Evolutionary conservation across 2,113 vertebrate species (phyloP), one percentile per base, ranked within the genome.

Genomic region (Syngnathus typhle): DNA sequence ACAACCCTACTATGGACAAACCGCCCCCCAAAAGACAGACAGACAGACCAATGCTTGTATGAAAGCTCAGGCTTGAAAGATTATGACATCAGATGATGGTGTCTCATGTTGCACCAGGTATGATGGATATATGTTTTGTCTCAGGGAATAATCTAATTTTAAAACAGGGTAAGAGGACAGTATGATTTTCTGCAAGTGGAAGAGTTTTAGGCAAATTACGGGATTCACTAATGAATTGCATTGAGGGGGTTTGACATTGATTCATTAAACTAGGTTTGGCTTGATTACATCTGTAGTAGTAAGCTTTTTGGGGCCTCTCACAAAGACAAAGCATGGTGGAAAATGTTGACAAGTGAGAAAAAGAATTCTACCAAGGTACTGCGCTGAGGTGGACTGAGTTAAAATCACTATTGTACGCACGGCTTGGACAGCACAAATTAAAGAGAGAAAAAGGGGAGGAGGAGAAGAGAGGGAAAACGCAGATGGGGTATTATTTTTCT

Each of bases 401-500:
- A 72, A 85, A 52, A 87, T 89, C 80, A 81, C 85, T 88, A 86
- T 86, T 86, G 84, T 84, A 80, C 79, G 81, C 77, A 79, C 41
- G 79, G 82, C 79, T 89, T 83, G 81, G 89, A 84, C 85, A 85
- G 87, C 86, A 88, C 78, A 89, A 86, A 89, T 88, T 82, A 88
- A 86, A 81, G 78, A 74, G 79, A 78, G 59, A 78, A 77, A 85
- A 85, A 87, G 72, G 69, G 74, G 59, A 73, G 74, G 79, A 76
- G 75, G 75, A 79, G 73, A 68, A 76, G 76, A 32, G 16, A 77
- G 71, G 73, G 91, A 93, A 93, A 92, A 93, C 94, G 92, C 91
- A 93, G 94, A 95, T 93, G 91, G 92, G 80, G 88, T 91, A 88
- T 92, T 92, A 92, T 93, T 92, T 91, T 93, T 91, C 89, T 93